Base-by-base conservation (phyloP, 2,888 invertebrate species). In the Augiades crinisus region DNA sequence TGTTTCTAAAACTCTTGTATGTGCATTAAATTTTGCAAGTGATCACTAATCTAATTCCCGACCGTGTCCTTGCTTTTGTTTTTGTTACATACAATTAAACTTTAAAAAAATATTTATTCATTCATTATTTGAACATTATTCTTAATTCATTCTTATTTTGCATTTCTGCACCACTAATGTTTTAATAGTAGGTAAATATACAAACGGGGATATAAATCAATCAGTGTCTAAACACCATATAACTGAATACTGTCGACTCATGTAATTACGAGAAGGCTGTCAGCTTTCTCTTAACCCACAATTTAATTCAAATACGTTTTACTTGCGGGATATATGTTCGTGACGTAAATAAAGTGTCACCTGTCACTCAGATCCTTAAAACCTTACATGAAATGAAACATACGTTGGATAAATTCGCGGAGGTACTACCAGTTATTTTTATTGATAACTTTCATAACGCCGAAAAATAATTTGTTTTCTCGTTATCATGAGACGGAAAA, bases 271-370 rank as follows among this genome's bases (percentile, higher is more conserved):
- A 27, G 5, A 7, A 12, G 4, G 12, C 4, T 22, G 8, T 8
- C 33, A 33, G 21, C 44, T 33, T 31, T 24, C 41, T 6, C 14
- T 8, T 31, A 13, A 13, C 10, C 19, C 31, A 17, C 13, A 33
- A 44, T 44, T 43, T 44, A 31, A 44, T 31, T 44, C 7, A 24
- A 34, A 31, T 36, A 45, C 24, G 22, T 16, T 13, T 45, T 45
- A 21, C 34, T 34, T 36, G 22, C 45, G 16, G n/a, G 34, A 45
- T 24, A 45, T n/a, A 34, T 45, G 34, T 31, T 22, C 45, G n/a
- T 10, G 24, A 34, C 22, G 16, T 36, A 34, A 45, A 45, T 34
- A 24, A 34, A 24, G 24, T 16, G 45, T 24, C 45, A 10, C 6
- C 22, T 24, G 24, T 24, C 10, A 41, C 12, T 27, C 27, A n/a